These are phyloP conservation scores for Rhea pennata DNA, from an alignment of 2,113 vertebrate species.

Conservation along the genomic window DNA sequence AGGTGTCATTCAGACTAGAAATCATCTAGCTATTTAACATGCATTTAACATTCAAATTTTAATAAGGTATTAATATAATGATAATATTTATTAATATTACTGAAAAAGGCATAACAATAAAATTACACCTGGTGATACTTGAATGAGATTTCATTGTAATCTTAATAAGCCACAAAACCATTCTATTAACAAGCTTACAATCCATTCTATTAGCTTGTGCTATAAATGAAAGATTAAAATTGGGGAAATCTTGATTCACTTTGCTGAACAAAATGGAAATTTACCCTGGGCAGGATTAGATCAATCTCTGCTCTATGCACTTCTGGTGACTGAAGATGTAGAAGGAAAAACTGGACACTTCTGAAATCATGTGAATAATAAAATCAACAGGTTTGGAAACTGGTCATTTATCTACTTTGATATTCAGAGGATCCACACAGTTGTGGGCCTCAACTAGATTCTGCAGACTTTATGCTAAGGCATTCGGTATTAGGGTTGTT, in stretches of 20 bases:
- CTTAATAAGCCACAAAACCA: background rate
- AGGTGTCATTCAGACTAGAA: background rate
- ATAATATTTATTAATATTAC: background rate
- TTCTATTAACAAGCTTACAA: background rate
- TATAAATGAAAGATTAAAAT: background rate
- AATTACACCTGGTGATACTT: background rate
- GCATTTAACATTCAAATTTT: background rate
- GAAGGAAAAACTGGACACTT: background rate
- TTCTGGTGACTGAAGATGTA: background rate
- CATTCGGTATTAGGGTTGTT: background rate
- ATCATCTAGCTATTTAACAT: background rate
- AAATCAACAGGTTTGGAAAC: background rate
- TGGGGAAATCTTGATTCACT: background rate
- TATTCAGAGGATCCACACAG: background rate
- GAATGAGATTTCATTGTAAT: background rate
- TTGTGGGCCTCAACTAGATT: background rate
- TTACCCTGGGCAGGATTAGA: background rate
- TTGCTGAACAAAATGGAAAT: conserved; percentile 12
- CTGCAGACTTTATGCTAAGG: background rate
- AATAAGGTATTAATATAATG: background rate
- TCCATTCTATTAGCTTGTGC: background rate
- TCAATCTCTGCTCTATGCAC: background rate
- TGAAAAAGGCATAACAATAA: background rate
- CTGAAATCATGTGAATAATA: background rate
- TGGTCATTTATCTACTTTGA: background rate